Conservation (phyloP, 2,888 invertebrate species). For the Nymphalis polychloros region DNA sequence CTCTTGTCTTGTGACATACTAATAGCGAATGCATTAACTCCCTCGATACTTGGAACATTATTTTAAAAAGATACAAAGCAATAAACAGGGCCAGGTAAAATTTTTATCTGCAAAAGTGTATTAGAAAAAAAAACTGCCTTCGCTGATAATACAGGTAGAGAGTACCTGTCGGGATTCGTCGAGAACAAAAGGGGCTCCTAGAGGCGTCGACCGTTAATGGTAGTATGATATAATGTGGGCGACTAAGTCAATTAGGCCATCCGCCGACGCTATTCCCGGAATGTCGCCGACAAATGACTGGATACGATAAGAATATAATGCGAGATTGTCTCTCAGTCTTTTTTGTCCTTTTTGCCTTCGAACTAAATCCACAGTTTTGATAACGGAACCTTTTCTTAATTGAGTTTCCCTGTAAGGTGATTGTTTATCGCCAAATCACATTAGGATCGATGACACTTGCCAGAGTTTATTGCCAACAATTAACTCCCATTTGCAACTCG, state of each 20-base stretch:
- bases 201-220: conserved; percentile 72
- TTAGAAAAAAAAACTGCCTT: conserved; percentile 44
- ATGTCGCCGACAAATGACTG: conserved; percentile 77
- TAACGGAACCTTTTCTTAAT: conserved; percentile 75
- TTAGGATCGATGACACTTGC: conserved; percentile 57
- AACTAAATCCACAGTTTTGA: conserved; percentile 29
- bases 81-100: conserved; percentile 61
- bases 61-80: conserved; percentile 53
- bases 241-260: conserved; percentile 80
- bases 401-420: conserved; percentile 73
- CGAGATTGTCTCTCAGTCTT: conserved; percentile 59
- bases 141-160: conserved; percentile 68
- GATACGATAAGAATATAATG: conserved; percentile 68
- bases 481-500: conserved; percentile 50
- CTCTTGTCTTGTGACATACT: conserved; percentile 47
- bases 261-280: conserved; percentile 79
- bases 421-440: conserved; percentile 71
- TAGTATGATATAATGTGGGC: conserved; percentile 76
- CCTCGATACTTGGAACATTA: conserved; percentile 57
- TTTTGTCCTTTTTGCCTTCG: conserved; percentile 57
- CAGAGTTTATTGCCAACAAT: conserved; percentile 61
- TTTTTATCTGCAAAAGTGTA: conserved; percentile 43
- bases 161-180: conserved; percentile 66
- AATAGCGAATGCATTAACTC: conserved; percentile 63
- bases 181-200: conserved; percentile 77